Evolutionary conservation across 2,113 vertebrate species (phyloP), one percentile per base, ranked within the genome.

Genomic region (Cyrtonyx montezumae): DNA sequence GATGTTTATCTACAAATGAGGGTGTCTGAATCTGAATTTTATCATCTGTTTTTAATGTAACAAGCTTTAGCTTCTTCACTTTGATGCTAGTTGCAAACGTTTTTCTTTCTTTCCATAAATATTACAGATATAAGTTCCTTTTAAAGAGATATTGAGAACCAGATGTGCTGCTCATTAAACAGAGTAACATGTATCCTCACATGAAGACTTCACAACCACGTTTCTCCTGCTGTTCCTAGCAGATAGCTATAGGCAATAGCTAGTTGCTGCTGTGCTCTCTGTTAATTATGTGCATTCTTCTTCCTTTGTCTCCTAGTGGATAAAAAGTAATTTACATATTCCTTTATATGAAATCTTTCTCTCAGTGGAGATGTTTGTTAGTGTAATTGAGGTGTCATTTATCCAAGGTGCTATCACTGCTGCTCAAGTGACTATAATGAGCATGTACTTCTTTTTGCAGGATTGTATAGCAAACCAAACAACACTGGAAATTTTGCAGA

Each of bases 201-300:
- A 28, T 5, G 62, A 79, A 70, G 63, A 23, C 21, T 59, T 76
- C 83, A 40, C 75, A 84, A 34, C 9, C 11, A 5, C 14, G 10
- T 3, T 73, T 73, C 56, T 62, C 37, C 68, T 73, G 59, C 78
- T 85, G 74, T 28, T 84, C 53, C 28, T 28, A 84, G 23, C 42
- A 40, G 53, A 62, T 14, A 91, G 83, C 59, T 63, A 17, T 48
- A 62, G 70, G 49, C 4, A 0, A 68, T 58, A 86, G 37, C 71
- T 49, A 5, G 51, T 75, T 61, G 55, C 73, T 79, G 65, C 87
- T 66, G 46, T 79, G 67, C 56, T 84, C 65, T 88, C 63, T 87
- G 70, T 84, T 94, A 73, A 93, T 91, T 78, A 59, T 40, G 23
- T 32, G 40, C 70, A 51, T 93, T 95, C 75, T 81, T 91, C 86